These are phyloP conservation scores for Ruditapes philippinarum DNA, from an alignment of 1,140 invertebrate species.

Conservation along the genomic window DNA sequence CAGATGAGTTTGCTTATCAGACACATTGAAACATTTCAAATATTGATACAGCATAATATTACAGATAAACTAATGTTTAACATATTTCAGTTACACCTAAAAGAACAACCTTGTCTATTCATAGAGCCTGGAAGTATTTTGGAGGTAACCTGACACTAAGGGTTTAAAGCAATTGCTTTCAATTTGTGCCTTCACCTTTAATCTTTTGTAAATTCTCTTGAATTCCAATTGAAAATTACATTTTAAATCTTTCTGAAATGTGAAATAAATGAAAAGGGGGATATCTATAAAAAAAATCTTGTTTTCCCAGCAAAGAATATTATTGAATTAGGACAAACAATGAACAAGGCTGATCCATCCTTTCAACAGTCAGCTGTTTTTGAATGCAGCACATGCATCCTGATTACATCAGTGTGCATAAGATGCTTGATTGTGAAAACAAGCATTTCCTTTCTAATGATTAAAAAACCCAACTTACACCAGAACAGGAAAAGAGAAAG, in stretches of 20 bases:
- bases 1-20: too few species aligned
- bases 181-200: too few species aligned
- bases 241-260: slow-evolving; percentile 2
- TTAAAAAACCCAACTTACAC: too few species aligned
- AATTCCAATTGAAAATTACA: slow-evolving; percentile 1
- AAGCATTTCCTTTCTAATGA: background rate
- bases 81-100: too few species aligned
- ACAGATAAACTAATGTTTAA: too few species aligned
- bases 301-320: background rate
- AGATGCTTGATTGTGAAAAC: background rate
- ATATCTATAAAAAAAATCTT: background rate
- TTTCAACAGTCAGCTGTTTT: background rate
- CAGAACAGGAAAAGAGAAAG: slow-evolving; percentile 18
- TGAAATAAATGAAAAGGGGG: background rate
- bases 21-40: too few species aligned
- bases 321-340: background rate
- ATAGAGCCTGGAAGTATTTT: too few species aligned
- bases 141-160: too few species aligned
- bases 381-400: background rate
- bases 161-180: too few species aligned
- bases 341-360: background rate
- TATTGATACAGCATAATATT: too few species aligned
- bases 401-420: background rate
- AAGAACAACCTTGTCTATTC: too few species aligned
- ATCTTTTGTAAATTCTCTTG: too few species aligned